phyloP scores from a whole-genome alignment of 1,140 invertebrate species.

The Drosophila pandora region DNA sequence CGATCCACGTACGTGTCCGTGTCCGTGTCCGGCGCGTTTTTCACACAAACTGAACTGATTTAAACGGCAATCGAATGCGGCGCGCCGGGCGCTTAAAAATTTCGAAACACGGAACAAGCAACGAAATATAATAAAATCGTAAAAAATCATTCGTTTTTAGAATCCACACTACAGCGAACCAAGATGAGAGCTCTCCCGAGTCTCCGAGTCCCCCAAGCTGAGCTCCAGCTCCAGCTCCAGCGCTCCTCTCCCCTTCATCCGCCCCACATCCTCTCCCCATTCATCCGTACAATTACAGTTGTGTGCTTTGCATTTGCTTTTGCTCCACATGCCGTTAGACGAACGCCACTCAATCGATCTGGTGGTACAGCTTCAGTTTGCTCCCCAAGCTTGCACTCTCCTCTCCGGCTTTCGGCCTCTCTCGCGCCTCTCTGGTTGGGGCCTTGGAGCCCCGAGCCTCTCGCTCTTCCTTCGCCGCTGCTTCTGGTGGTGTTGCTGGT shows the following conservation, averaged over 20 bases:
- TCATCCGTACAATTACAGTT: slow-evolving; percentile 53
- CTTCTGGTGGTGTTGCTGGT: slow-evolving; percentile 21
- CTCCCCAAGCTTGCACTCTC: slow-evolving; percentile 29
- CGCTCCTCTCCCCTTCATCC: slow-evolving; percentile 3
- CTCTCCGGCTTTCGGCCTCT: neutral
- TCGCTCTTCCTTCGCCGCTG: slow-evolving; percentile 26
- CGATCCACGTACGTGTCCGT: slow-evolving; percentile 68
- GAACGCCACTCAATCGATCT: slow-evolving; percentile 35
- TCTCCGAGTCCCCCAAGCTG: slow-evolving; percentile 5
- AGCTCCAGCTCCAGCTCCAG: neutral
- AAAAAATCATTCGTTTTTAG: slow-evolving; percentile 66
- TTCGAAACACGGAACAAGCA: slow-evolving; percentile 62
- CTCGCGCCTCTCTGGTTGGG: slow-evolving; percentile 2
- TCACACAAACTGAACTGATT: slow-evolving; percentile 61
- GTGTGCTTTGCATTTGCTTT: slow-evolving; percentile 28
- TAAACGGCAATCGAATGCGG: slow-evolving; percentile 23
- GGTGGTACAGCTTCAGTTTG: slow-evolving; percentile 61
- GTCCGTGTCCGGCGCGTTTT: slow-evolving; percentile 75
- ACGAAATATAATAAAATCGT: slow-evolving; percentile 61
- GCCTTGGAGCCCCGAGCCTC: neutral
- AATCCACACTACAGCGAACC: slow-evolving; percentile 46
- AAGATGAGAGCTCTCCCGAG: slow-evolving; percentile 34
- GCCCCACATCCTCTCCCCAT: slow-evolving; percentile 36
- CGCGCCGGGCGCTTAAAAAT: slow-evolving; percentile 53
- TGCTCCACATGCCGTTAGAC: slow-evolving; percentile 71